Evolutionary conservation across 2,888 invertebrate species (phyloP), one percentile per base, ranked within the genome.

Genomic region (Ommatoiulus sabulosus): DNA sequence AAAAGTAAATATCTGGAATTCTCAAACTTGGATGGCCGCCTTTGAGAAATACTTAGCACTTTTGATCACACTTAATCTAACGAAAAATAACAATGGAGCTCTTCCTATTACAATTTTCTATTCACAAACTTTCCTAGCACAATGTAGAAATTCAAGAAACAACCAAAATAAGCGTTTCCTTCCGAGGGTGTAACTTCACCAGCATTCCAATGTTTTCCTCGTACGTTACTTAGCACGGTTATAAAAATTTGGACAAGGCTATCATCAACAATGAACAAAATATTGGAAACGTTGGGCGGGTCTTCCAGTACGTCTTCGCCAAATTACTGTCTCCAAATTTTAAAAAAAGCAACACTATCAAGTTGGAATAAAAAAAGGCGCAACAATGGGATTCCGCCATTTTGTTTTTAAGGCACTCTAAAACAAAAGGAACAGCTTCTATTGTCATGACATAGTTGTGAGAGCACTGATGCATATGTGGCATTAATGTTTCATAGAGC

Each of bases 401-500:
- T 80, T 80, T 80, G 80, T 20, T 80, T 80, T 80, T 20, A 80
- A 80, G 35, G 80, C 80, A 80, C 80, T 72, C 72, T 80, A 80
- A 12, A 80, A 80, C 80, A 80, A 52, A 80, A 80, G 35, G 80
- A 80, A 80, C 80, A 80, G 35, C 80, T 80, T 80, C 80, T 35
- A 80, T 80, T 80, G 80, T 80, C 10, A 80, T 80, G 80, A 10
- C 35, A 80, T 80, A 20, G 80, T 80, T 80, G 35, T 12, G 80
- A 80, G 80, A 80, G 80, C 80, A 12, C 20, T 35, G 80, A 80
- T 80, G 80, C 80, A 80, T 80, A 80, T 24, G n/a, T n/a, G 24
- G 80, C 80, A 80, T 80, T 12, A 80, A 80, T 80, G 80, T 80
- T 80, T 80, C 80, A 80, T 80, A 80, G 24, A 35, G 80, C 80